Evolutionary conservation across 2,888 invertebrate genomes (phyloP).

Genomic region (Drosophila kanekoi): DNA sequence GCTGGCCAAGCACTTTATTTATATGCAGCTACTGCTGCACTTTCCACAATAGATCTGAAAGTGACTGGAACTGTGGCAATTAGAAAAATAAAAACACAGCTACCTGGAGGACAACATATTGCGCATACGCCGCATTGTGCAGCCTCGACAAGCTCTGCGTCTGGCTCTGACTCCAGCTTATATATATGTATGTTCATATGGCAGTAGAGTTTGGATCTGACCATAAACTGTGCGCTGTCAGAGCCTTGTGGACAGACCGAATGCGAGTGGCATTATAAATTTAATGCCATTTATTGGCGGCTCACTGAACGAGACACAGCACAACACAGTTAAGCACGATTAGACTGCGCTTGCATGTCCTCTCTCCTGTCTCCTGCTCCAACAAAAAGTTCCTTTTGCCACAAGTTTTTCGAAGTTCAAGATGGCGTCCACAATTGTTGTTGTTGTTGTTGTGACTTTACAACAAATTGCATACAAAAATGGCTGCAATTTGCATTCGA

Average conservation of each 20-base stretch:
- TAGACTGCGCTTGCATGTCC: slow-evolving; percentile 18
- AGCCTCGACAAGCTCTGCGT: slow-evolving; percentile 2
- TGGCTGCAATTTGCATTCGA: slow-evolving; percentile 72
- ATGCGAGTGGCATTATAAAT: slow-evolving; percentile 50
- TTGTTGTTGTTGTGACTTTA: slow-evolving; percentile 34
- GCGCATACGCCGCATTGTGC: slow-evolving; percentile 66
- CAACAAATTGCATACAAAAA: slow-evolving; percentile 73
- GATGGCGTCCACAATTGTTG: slow-evolving; percentile 40
- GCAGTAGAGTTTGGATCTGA: background rate
- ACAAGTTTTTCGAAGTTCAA: slow-evolving; percentile 30
- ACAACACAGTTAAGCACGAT: slow-evolving; percentile 30
- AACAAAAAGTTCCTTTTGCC: slow-evolving; percentile 44
- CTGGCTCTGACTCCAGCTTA: slow-evolving; percentile 6
- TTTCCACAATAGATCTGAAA: background rate
- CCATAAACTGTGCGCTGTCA: slow-evolving; percentile 42
- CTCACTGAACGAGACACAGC: slow-evolving; percentile 12
- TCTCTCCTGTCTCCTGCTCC: slow-evolving; percentile 22
- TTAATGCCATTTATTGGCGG: slow-evolving; percentile 57
- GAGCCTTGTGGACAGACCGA: slow-evolving; percentile 29
- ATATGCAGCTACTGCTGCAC: slow-evolving; percentile 31
- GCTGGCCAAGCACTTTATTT: no score
- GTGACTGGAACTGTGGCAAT: slow-evolving; percentile 34
- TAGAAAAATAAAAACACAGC: slow-evolving; percentile 47
- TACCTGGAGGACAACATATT: slow-evolving; percentile 42
- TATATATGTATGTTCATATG: background rate